Percentiles rank a stretch among this genome's conserved stretches.
Conservation (phyloP, 1,140 invertebrate species). For the Teleogryllus occipitalis region DNA sequence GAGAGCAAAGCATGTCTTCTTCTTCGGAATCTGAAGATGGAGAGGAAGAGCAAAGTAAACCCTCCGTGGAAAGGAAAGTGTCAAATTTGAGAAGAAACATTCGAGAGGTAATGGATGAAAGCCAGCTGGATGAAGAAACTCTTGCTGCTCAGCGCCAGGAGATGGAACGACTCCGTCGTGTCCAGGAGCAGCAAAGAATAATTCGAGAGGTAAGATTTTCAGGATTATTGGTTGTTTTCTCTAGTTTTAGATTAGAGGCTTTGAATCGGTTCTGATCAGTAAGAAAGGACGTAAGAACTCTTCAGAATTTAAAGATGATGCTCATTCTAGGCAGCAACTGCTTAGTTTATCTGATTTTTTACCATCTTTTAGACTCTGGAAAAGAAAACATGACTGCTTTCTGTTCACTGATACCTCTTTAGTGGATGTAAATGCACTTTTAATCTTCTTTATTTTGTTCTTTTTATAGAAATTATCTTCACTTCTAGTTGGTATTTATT, state of each 20-base stretch:
- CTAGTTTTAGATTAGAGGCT: neutral
- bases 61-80: slow-evolving; percentile 43
- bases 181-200: slow-evolving; percentile 73
- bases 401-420: too few relatives aligned
- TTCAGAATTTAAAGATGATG: neutral
- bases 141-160: slow-evolving; percentile 88
- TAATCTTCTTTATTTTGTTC: too few relatives aligned
- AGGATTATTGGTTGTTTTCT: neutral
- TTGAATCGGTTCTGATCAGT: neutral
- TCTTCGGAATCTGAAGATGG: slow-evolving; percentile 11
- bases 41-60: slow-evolving; percentile 28
- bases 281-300: neutral
- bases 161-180: slow-evolving; percentile 72
- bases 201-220: slow-evolving; percentile 51
- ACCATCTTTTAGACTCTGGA: too few relatives aligned
- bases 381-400: too few relatives aligned
- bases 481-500: too few relatives aligned
- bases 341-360: too few relatives aligned
- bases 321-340: neutral
- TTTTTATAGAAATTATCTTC: too few relatives aligned
- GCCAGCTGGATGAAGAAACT: slow-evolving; percentile 83
- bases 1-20: slow-evolving; percentile 22
- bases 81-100: slow-evolving; percentile 73
- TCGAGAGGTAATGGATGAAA: slow-evolving; percentile 85
- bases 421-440: too few relatives aligned